Evolutionary conservation across 2,888 invertebrate species (phyloP), one percentile per base, ranked within the genome.

Genomic region (Ametastegia equiseti): DNA sequence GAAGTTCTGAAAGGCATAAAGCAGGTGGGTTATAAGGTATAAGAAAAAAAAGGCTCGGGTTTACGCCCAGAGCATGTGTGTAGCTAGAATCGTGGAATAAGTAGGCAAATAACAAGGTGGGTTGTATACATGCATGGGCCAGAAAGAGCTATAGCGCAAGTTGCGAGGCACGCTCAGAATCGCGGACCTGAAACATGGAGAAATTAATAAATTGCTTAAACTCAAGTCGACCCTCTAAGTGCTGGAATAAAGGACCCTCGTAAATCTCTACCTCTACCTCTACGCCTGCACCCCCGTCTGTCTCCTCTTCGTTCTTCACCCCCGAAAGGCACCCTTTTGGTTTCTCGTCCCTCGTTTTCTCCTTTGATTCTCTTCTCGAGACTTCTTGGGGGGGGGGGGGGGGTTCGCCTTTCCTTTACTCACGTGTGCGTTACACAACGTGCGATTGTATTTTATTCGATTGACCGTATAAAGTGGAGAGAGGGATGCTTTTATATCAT

Each of bases 151-250:
- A n/a, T n/a, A n/a, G n/a, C 82, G 82, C 75, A 83, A 80, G 83
- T 79, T 54, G 81, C 79, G 85, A n/a, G n/a, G 84, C 85, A 57
- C 42, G 75, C 45, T 57, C 30, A 63, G 81, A 63, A 63, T 73
- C 57, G 63, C 81, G 75, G 42, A 81, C 73, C 47, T 85, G 87
- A 86, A 88, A 88, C 87, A 85, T 85, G 86, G 84, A 86, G 87
- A 89, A 90, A 90, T 90, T 89, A 90, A 91, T 91, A 89, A 89
- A 90, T 90, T 89, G 88, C 88, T 89, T 86, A 87, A 89, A 90
- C 88, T 88, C 87, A 86, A 88, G 88, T 88, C 86, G 86, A 85
- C 86, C 86, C 85, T 85, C 85, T 86, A 86, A 89, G 86, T 88
- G 87, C 86, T 87, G 85, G 86, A 87, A 90, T 88, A 87, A 88